Conservation (phyloP, 2,888 invertebrate species). For the Scrobipalpa costella region DNA sequence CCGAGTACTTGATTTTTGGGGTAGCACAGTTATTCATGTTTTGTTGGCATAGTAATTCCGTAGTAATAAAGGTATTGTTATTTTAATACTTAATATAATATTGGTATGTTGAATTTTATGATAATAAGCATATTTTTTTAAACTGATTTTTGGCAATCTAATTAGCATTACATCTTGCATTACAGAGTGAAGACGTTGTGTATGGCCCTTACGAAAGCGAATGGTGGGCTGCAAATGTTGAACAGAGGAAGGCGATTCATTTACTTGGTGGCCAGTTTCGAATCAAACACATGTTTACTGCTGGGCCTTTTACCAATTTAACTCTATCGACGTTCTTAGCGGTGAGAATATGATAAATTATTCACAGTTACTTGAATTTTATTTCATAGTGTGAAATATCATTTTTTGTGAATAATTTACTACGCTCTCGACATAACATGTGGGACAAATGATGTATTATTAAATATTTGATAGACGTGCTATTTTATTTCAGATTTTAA, state of each 20-base stretch:
- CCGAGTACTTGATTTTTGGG: conserved; percentile 68
- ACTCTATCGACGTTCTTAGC: conserved; percentile 65
- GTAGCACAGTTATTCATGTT: conserved; percentile 65
- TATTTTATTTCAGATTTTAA: conserved; percentile 63
- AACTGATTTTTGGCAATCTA: background rate
- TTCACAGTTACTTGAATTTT: background rate
- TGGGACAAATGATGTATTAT: background rate
- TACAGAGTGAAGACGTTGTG: conserved; percentile 54
- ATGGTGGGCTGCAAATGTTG: conserved; percentile 55
- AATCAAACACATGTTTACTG: conserved; percentile 56
- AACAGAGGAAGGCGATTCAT: conserved; percentile 50
- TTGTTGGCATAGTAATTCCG: conserved; percentile 72
- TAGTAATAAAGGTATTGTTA: conserved; percentile 56
- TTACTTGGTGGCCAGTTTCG: conserved; percentile 59
- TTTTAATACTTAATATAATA: background rate
- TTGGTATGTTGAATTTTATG: too few relatives aligned
- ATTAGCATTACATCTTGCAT: conserved; percentile 20
- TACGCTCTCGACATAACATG: background rate
- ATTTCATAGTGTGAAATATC: background rate
- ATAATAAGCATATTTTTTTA: too few relatives aligned
- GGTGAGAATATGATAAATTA: conserved; percentile 18
- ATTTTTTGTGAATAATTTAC: background rate
- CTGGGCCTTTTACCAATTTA: conserved; percentile 66
- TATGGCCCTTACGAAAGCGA: conserved; percentile 64
- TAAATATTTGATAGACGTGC: background rate